These are phyloP conservation scores for Sebastes itinus DNA, from an alignment of 2,797 vertebrate genomes.

Conservation along the genomic window DNA sequence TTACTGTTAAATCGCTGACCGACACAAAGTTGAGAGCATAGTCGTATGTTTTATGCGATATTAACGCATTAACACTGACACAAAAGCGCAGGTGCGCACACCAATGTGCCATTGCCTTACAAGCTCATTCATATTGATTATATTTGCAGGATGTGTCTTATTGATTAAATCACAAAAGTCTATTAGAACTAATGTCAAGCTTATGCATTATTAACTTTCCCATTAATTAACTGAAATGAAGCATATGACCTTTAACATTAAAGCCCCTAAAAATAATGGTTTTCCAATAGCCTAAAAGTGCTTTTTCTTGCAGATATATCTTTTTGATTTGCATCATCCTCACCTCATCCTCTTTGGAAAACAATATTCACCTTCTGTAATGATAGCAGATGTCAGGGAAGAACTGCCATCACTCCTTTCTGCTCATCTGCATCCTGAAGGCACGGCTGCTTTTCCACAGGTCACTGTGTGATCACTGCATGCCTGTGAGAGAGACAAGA, in stretches of 20 bases:
- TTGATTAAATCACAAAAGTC: conserved; percentile 46
- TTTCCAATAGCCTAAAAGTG: background rate
- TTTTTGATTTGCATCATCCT: conserved; percentile 2
- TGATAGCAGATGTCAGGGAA: conserved; percentile 24
- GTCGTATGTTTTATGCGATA: conserved; percentile 36
- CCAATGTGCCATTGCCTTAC: background rate
- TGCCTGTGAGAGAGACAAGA: conserved; percentile 48
- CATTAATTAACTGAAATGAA: conserved; percentile 16
- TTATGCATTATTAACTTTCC: conserved; percentile 47
- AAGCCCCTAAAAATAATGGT: background rate
- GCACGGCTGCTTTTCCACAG: conserved; percentile 48
- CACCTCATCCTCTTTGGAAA: background rate
- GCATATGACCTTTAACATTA: conserved; percentile 29
- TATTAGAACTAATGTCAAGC: conserved; percentile 27
- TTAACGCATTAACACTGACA: conserved; percentile 5
- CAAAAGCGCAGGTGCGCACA: background rate
- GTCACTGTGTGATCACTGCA: conserved; percentile 52
- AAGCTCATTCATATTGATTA: conserved; percentile 34
- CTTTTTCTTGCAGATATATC: background rate
- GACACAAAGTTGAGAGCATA: conserved; percentile 37
- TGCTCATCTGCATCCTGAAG: conserved; percentile 42
- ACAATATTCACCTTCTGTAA: conserved; percentile 5
- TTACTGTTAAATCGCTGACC: conserved; percentile 57
- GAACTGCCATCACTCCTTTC: conserved; percentile 8
- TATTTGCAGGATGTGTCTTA: conserved; percentile 8